Base-by-base conservation (phyloP, 2,888 invertebrate genomes). In the Synergus itoensis region DNA sequence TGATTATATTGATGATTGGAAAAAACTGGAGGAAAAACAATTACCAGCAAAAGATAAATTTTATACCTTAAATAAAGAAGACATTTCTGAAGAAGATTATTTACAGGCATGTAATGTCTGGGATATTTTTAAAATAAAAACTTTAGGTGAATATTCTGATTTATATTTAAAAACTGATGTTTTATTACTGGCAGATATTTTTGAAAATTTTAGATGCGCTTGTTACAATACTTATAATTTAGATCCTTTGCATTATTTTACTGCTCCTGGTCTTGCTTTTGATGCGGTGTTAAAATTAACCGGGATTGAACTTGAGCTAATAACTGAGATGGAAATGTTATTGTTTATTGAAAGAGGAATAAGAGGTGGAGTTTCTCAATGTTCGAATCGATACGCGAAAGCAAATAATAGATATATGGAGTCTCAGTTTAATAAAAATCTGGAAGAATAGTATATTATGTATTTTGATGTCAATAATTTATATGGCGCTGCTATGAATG, bases 391-490 rank as follows among this genome's bases (percentile, higher is more conserved):
- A 9, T 83, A 88, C 69, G 83, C 84, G 0, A 67, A 75, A 16
- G 87, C 86, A 14, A 87, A 88, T 67, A 86, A 85, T 78, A 76
- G 69, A 62, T 85, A 83, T 60, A 84, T 83, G 84, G 21, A 69
- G 12, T 57, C 69, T 18, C 64, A 64, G 18, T 45, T 73, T 60
- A 43, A 28, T n/a, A n/a, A n/a, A n/a, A n/a, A n/a, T n/a, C n/a
- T n/a, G n/a, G n/a, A n/a, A n/a, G n/a, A n/a, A n/a, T 41, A 40
- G 8, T 41, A 43, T 5, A 28, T 92, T 18, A 80, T 85, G 18
- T 90, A 89, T 79, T 82, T 89, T 8, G 90, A 90, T 85, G 86
- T 86, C 0, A 91, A 91, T 79, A 91, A 90, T 82, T 79, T 89
- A n/a, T 91, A 91, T 82, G 90, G 89, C 1, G 87, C 86, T 85